Evolutionary conservation across 92 coral and sea anemone species (phyloP).

Genomic region (Actinostola sp.): DNA sequence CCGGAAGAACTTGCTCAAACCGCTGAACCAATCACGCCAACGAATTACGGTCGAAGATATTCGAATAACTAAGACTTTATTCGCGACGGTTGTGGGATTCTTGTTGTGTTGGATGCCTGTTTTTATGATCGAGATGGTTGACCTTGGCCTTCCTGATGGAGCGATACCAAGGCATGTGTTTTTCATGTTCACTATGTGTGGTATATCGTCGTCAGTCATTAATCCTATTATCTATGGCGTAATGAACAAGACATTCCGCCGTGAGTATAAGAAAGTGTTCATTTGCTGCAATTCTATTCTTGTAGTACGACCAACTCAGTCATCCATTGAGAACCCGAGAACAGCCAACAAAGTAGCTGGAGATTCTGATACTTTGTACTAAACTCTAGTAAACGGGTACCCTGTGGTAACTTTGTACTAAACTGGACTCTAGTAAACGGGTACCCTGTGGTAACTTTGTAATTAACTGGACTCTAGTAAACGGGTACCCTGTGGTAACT

Average conservation of each 20-base stretch:
- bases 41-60: conserved; percentile 58
- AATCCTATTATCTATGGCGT: conserved; percentile 63
- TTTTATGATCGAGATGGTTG: conserved; percentile 43
- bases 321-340: background rate
- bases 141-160: conserved; percentile 36
- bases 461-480: no score
- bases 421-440: no score
- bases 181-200: conserved; percentile 55
- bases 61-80: conserved; percentile 50
- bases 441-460: no score
- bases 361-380: background rate
- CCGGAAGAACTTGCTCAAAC: conserved; percentile 29
- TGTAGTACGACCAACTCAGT: background rate
- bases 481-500: no score
- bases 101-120: conserved; percentile 64
- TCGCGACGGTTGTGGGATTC: conserved; percentile 57
- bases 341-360: background rate
- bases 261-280: conserved; percentile 30
- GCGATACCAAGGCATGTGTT: conserved; percentile 39
- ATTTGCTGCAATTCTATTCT: background rate
- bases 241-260: conserved; percentile 58
- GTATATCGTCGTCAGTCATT: conserved; percentile 55
- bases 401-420: no score
- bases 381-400: no score
- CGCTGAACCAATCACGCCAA: conserved; percentile 2